Evolutionary conservation across 2,113 vertebrate genomes (phyloP), one percentile per base, ranked within the genome.

Genomic region (Chlamydotis undulata): DNA sequence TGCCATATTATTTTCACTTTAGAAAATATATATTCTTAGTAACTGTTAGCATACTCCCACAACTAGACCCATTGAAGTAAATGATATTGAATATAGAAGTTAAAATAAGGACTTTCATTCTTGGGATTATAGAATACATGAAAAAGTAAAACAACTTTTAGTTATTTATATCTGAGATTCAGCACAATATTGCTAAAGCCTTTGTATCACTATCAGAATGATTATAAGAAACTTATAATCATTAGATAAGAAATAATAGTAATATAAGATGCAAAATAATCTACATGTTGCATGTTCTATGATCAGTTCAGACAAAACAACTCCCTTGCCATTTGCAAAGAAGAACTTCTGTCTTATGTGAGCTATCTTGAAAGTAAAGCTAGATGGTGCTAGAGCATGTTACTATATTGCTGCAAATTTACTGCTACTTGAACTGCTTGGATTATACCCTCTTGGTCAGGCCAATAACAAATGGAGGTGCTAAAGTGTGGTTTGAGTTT

Each of bases 321-420:
- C 5, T 73, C 12, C 6, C 2, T 68, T 10, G 4, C 9, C 16
- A 47, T 71, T 57, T 65, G 12, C 41, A 77, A 45, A 64, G 24
- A 73, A 74, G 4, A 83, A 14, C 3, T 47, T 82, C 76, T 67
- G 47, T 77, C 14, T 56, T 23, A 29, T 67, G 50, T 33, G 17
- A 97, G 37, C 89, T 97, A 56, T 60, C 53, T 55, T 69, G 59
- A 94, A 96, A 85, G 31, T 94, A 95, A 93, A 97, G 97, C 97
- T 98, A 98, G 97, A 95, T 98, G 97, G 98, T 97, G 97, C 97
- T 97, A 97, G 74, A 97, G 82, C 90, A 97, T 97, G 93, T 69
- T 52, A 80, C 95, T 94, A 74, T 78, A 76, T 64, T 68, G 29
- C 26, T 93, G 33, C 8, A 75, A 50, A 67, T 70, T 68, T 93